Conservation (phyloP, 2,797 vertebrate species). For the Acipenser transmontanus region DNA sequence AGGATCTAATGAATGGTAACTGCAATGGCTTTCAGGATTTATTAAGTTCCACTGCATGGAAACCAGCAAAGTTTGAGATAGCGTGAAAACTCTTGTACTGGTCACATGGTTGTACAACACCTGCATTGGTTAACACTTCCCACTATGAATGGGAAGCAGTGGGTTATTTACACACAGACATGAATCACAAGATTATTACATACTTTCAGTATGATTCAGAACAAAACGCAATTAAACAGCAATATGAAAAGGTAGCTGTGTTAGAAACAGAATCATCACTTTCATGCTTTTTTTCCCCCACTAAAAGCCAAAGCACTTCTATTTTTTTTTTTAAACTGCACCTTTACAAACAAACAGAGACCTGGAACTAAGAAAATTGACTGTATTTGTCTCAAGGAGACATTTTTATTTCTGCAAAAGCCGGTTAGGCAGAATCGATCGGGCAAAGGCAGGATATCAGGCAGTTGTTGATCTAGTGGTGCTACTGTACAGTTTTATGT, state of each 20-base stretch:
- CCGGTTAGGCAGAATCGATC: too few relatives aligned
- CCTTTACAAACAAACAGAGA: background rate
- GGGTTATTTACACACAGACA: background rate
- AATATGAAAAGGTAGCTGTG: background rate
- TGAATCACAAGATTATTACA: background rate
- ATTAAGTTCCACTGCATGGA: background rate
- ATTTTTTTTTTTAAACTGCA: background rate
- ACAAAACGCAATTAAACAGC: background rate
- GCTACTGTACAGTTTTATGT: too few relatives aligned
- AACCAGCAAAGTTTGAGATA: background rate
- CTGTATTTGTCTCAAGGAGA: too few relatives aligned
- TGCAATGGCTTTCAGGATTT: too few relatives aligned
- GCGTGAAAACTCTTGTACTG: background rate
- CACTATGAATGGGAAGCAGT: slow-evolving; percentile 1
- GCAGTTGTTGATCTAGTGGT: too few relatives aligned
- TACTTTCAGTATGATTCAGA: slow-evolving; percentile 4
- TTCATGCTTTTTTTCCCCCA: background rate
- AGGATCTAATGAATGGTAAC: too few relatives aligned
- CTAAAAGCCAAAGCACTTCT: background rate
- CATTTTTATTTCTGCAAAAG: too few relatives aligned
- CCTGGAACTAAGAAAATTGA: too few relatives aligned
- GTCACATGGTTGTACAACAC: background rate
- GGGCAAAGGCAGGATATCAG: too few relatives aligned
- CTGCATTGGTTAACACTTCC: slow-evolving; percentile 11
- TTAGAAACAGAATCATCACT: background rate